Percentiles rank a stretch among this genome's conserved stretches.
Evolutionary conservation across 1,140 invertebrate species (phyloP).

Genomic region (Ceratina calcarata): DNA sequence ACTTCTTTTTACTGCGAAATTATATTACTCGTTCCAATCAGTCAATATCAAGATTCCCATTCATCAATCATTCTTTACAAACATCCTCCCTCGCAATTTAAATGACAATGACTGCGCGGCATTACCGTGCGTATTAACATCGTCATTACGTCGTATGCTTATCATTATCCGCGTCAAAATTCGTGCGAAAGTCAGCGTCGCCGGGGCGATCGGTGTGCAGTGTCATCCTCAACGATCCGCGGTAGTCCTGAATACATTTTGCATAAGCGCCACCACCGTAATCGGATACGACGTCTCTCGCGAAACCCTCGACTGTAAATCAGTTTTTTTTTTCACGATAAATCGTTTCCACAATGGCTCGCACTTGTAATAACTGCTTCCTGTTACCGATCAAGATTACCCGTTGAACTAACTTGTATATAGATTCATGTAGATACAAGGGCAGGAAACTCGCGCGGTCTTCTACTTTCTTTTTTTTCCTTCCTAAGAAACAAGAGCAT

Average conservation of each 20-base stretch:
- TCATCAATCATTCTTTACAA: background rate
- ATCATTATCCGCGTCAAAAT: slow-evolving; percentile 13
- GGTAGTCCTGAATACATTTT: slow-evolving; percentile 41
- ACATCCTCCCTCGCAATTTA: background rate
- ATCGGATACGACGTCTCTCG: slow-evolving; percentile 54
- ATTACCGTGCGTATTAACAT: slow-evolving; percentile 9
- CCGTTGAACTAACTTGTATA: background rate
- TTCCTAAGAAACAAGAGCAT: background rate
- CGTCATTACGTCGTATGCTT: background rate
- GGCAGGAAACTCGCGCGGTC: background rate
- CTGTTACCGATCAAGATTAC: slow-evolving; percentile 30
- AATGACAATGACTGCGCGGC: no score
- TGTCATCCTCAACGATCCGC: slow-evolving; percentile 4
- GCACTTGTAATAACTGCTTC: slow-evolving; percentile 41
- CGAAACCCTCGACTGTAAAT: slow-evolving; percentile 36
- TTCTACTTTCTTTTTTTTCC: background rate
- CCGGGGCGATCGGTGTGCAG: background rate
- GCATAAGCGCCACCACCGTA: slow-evolving; percentile 55
- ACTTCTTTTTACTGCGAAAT: no score
- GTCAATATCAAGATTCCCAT: background rate
- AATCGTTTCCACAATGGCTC: slow-evolving; percentile 41
- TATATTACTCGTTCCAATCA: background rate
- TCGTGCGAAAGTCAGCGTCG: background rate
- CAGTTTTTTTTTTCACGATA: slow-evolving; percentile 32
- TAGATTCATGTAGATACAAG: background rate